Percentiles rank a stretch among this genome's conserved stretches.
Conservation (phyloP, 2,888 invertebrate species). For the Chromoteleia sp. region DNA sequence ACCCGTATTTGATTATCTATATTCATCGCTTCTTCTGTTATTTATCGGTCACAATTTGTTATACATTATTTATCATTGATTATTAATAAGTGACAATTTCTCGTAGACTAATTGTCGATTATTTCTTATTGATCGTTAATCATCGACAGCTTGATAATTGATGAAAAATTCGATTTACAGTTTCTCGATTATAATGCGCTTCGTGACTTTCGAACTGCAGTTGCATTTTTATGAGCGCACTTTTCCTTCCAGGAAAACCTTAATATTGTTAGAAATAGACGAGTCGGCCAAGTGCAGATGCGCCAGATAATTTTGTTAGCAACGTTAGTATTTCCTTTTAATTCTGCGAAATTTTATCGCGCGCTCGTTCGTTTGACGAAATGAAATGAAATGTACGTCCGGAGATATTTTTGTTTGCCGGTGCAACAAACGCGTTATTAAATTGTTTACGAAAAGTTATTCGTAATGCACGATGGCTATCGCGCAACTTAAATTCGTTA, state of each 20-base stretch:
- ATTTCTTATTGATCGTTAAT: neutral
- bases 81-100: too few species aligned
- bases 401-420: neutral
- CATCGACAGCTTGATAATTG: neutral
- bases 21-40: too few species aligned
- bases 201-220: constrained; percentile 37
- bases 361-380: constrained; percentile 16
- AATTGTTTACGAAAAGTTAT: constrained; percentile 23
- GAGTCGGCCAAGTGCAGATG: constrained; percentile 25
- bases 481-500: too few species aligned
- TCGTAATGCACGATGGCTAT: neutral
- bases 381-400: constrained; percentile 7
- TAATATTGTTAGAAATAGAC: constrained; percentile 40
- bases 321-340: constrained; percentile 36
- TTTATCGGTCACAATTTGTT: neutral
- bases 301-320: constrained; percentile 30
- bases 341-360: constrained; percentile 23
- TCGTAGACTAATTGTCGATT: too few species aligned
- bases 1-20: too few species aligned
- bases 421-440: constrained; percentile 17
- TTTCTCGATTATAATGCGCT: constrained; percentile 34
- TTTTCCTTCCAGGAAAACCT: constrained; percentile 30
- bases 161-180: constrained; percentile 20
- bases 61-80: too few species aligned
- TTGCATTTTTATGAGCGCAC: constrained; percentile 41